Base-by-base conservation (phyloP, 2,888 invertebrate genomes). In the Toxonevra muliebris region DNA sequence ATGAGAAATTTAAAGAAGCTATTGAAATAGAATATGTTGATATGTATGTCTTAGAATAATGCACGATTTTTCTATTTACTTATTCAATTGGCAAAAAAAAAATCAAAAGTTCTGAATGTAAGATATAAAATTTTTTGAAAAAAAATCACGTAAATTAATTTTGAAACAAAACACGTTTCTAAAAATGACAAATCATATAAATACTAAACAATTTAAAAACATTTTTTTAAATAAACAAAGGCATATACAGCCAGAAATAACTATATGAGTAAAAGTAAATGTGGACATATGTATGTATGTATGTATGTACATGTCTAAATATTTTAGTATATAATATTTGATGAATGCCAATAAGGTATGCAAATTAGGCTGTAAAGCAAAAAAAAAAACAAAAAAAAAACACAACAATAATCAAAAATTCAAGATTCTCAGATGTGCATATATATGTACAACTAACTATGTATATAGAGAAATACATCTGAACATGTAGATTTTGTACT, bases 141-240 rank as follows among this genome's bases (percentile, higher is more conserved):
- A 57, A 20, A 40, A 57, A 57, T n/a, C 57, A 57, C 50, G 7
- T 50, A n/a, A 45, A 10, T 48, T 17, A 11, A 19, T 13, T 20
- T 61, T 53, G 2, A 64, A 57, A 45, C 55, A 43, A 19, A 30
- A n/a, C 64, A 64, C 55, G 57, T 64, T 54, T 53, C 13, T 41
- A 2, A 61, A 61, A 53, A 53, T 52, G 43, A 30, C n/a, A 8
- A 48, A 45, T 50, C 61, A 61, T 20, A 48, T 61, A 30, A 43
- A 12, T n/a, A 11, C 17, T n/a, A 20, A 42, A 5, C 41, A 45
- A 59, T 17, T 52, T 41, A 12, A 17, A 17, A 17, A 17, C 11
- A 3, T n/a, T 2, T 15, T 12, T 3, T 48, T 5, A 5, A 48
- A 15, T 48, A 15, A 48, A 8, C 15, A 48, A 48, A 48, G 17